Evolutionary conservation across 2,113 vertebrate genomes (phyloP), one percentile per base, ranked within the genome.

Genomic region (Albula goreensis): DNA sequence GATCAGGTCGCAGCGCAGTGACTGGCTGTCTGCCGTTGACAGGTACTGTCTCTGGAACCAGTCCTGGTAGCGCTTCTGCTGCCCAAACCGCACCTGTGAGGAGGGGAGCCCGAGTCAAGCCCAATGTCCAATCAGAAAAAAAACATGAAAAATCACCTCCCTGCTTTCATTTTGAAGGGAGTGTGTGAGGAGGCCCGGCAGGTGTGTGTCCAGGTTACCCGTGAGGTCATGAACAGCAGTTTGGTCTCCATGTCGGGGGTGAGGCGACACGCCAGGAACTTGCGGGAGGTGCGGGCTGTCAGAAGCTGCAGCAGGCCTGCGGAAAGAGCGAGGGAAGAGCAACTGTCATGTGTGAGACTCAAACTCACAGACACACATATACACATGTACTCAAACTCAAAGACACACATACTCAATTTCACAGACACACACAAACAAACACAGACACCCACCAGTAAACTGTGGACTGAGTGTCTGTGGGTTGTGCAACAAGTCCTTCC

Each of bases 241-340:
- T 99, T 99, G 84, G 98, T 98, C 90, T 99, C 98, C 98, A 99
- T 99, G 91, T 99, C 98, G 0, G 98, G 98, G 0, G 98, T 99
- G 50, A 99, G 96, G 10, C 98, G 98, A 79, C 98, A 99, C 0
- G 98, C 98, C 90, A 99, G 93, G 89, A 99, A 99, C 87, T 99
- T 99, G 1, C 98, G 95, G 0, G 98, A 99, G 0, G 98, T 99
- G 60, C 98, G 94, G 50, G 97, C 97, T 0, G 98, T 97, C 81
- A 99, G 93, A 19, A 99, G 97, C 94, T 99, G 98, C 48, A 99
- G 94, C 70, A 99, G 94, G 50, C 98, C 98, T 98, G 87, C 49
- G 83, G 78, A 11, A 7, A 56, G 1, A 66, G 80, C 77, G 82
- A 2, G 80, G 25, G 86, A 13, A 66, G 90, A 15, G 15, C 4